These are phyloP conservation scores for Phenacoccus solenopsis DNA, from an alignment of 1,140 invertebrate species.

Conservation along the genomic window DNA sequence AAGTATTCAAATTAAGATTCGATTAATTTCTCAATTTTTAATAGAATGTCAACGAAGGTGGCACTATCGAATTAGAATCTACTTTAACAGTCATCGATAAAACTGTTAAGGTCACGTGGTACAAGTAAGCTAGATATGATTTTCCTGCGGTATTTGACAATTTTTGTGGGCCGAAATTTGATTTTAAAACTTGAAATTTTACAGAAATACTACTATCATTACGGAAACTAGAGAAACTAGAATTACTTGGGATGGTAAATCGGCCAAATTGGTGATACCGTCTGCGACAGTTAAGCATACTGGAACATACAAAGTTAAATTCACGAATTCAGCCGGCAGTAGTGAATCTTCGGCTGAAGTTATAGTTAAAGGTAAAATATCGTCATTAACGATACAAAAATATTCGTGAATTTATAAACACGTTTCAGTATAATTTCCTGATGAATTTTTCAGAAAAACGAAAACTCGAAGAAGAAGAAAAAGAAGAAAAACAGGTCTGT, in stretches of 20 bases:
- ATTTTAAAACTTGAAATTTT: slow-evolving; percentile 25
- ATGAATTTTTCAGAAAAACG: background rate
- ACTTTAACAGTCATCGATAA: slow-evolving; percentile 57
- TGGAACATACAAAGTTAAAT: slow-evolving; percentile 63
- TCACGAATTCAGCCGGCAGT: slow-evolving; percentile 69
- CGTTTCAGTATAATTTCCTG: too few relatives aligned
- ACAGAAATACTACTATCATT: slow-evolving; percentile 53
- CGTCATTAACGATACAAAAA: too few relatives aligned
- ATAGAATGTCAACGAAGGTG: slow-evolving; percentile 19
- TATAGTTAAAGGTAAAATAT: slow-evolving; percentile 44
- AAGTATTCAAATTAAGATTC: background rate
- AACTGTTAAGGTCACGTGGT: slow-evolving; percentile 72
- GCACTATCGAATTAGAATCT: slow-evolving; percentile 53
- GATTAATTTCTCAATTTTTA: background rate
- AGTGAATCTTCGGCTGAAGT: slow-evolving; percentile 66
- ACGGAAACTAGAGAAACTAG: slow-evolving; percentile 53
- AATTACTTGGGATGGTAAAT: slow-evolving; percentile 68
- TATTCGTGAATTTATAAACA: background rate
- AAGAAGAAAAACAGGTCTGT: background rate
- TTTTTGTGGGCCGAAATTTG: background rate
- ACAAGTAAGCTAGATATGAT: slow-evolving; percentile 42
- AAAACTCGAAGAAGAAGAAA: background rate
- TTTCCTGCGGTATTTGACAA: background rate
- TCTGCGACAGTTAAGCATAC: slow-evolving; percentile 52
- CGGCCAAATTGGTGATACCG: slow-evolving; percentile 57